A percentile compares a stretch with the other conserved stretches of the same genome.
Evolutionary conservation across 2,888 invertebrate species (phyloP).

Genomic region (Linhomoeus sp.): DNA sequence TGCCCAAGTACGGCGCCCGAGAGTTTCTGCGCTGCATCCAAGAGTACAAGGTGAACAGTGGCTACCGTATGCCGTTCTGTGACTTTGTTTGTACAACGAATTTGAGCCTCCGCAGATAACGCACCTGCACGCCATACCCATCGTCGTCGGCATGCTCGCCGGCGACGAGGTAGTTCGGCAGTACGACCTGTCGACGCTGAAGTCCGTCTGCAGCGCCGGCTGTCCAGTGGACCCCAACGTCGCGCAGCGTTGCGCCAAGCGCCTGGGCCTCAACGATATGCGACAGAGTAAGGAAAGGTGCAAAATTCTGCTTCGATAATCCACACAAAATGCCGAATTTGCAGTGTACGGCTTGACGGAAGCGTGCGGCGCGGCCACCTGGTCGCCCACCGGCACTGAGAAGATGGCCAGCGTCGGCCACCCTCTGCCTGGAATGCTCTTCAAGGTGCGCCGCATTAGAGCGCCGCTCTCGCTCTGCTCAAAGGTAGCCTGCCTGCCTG

Average conservation of each 20-base stretch:
- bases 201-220: conserved; percentile 7
- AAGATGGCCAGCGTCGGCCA: conserved; percentile 17
- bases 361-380: conserved; percentile 17
- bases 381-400: conserved; percentile 13
- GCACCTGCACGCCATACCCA: no score
- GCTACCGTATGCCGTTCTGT: no score
- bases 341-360: conserved; percentile 21
- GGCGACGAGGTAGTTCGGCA: no score
- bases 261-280: conserved; percentile 9
- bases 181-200: conserved; percentile 6
- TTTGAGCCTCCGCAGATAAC: no score
- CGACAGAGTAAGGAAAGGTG: conserved; percentile 6
- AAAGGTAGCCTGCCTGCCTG: no score
- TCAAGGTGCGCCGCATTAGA: conserved; percentile 11
- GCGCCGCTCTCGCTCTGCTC: background rate
- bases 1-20: conserved; percentile 9
- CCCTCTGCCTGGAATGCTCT: conserved; percentile 20
- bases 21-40: no score
- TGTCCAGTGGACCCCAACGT: conserved; percentile 16
- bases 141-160: no score
- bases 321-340: conserved; percentile 3
- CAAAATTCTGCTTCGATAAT: no score
- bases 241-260: conserved; percentile 10
- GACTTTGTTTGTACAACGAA: no score
- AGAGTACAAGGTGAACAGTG: no score